Evolutionary conservation across 2,888 invertebrate genomes (phyloP).

Genomic region (Pediacus dermestoides): DNA sequence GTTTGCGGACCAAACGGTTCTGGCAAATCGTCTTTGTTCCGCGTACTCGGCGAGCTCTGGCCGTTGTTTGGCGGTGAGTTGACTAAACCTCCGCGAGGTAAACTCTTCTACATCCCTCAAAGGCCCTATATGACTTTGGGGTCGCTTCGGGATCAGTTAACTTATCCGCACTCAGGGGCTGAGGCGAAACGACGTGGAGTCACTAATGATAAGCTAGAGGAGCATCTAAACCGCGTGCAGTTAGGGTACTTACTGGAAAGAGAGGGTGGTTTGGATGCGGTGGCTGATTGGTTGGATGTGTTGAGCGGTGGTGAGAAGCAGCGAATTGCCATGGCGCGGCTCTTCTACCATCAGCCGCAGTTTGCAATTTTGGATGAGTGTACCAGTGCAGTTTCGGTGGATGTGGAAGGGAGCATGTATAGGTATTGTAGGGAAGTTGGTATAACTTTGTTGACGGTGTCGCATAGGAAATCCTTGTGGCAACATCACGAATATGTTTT

Average conservation of each 20-base stretch:
- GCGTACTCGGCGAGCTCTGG: constrained; percentile 96
- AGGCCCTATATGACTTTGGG: constrained; percentile 98
- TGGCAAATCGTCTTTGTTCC: constrained; percentile 95
- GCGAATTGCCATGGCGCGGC: constrained; percentile 94
- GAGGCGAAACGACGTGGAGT: constrained; percentile 79
- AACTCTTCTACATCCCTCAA: constrained; percentile 96
- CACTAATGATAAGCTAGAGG: constrained; percentile 72
- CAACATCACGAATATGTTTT: constrained; percentile 94
- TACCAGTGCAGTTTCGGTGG: constrained; percentile 97
- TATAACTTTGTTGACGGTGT: constrained; percentile 95
- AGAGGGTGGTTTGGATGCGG: constrained; percentile 86
- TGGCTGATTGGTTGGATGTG: constrained; percentile 99
- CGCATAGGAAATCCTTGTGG: constrained; percentile 96
- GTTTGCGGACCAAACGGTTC: constrained; percentile 99
- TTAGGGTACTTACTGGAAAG: constrained; percentile 77
- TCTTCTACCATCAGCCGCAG: constrained; percentile 96
- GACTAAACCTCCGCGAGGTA: constrained; percentile 92
- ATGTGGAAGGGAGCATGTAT: constrained; percentile 98
- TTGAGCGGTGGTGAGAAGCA: constrained; percentile 98
- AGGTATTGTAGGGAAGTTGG: constrained; percentile 83
- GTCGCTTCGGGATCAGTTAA: constrained; percentile 83
- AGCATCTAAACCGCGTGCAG: constrained; percentile 79
- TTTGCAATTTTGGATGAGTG: constrained; percentile 99
- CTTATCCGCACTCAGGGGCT: constrained; percentile 88
- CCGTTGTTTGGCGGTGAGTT: constrained; percentile 88